These are phyloP conservation scores for Anoplolepis gracilipes DNA, from an alignment of 1,140 invertebrate species.

Conservation along the genomic window DNA sequence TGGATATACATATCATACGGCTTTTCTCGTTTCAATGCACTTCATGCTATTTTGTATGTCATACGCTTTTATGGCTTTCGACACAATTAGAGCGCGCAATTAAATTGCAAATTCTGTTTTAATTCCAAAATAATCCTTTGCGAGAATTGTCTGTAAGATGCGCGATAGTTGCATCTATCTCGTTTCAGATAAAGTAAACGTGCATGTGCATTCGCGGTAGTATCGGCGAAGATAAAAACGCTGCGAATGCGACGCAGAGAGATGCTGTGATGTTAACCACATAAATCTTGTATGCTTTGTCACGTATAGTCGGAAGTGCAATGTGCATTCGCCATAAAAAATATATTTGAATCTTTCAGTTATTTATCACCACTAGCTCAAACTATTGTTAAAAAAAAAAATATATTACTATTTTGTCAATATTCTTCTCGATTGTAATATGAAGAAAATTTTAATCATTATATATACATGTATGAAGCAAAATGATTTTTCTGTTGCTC, in stretches of 20 bases:
- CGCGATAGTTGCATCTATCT: neutral
- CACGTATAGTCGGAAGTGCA: slow-evolving; percentile 7
- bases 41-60: neutral
- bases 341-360: neutral
- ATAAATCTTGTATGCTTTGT: slow-evolving; percentile 38
- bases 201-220: neutral
- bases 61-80: neutral
- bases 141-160: neutral
- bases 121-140: neutral
- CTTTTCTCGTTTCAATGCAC: neutral
- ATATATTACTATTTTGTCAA: neutral
- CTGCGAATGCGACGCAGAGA: neutral
- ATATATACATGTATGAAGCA: neutral
- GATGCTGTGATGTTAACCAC: neutral
- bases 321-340: neutral
- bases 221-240: slow-evolving; percentile 30
- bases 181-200: slow-evolving; percentile 6
- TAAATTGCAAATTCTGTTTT: slow-evolving; percentile 9
- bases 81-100: neutral
- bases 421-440: neutral
- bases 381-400: neutral
- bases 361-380: neutral
- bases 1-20: neutral
- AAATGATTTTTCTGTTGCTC: neutral
- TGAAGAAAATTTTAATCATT: neutral